Percentiles rank a stretch among this genome's conserved stretches.
Evolutionary conservation across 2,113 vertebrate genomes (phyloP).

Genomic region (Campylomormyrus tamandua): DNA sequence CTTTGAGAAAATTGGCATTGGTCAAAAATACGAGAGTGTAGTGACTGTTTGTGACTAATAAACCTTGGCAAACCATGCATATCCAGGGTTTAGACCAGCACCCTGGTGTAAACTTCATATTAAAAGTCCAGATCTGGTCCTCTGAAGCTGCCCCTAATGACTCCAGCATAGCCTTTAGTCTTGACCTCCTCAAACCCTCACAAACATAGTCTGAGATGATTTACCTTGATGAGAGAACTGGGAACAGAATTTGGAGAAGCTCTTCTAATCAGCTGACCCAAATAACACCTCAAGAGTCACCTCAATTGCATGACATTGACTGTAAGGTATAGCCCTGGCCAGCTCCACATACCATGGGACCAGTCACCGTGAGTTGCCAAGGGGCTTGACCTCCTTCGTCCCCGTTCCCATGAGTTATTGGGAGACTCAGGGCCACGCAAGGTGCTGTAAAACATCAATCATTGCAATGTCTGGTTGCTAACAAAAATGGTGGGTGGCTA

Average conservation of each 20-base stretch:
- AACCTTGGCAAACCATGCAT: neutral
- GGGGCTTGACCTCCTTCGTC: neutral
- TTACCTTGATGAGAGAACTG: neutral
- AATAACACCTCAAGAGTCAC: neutral
- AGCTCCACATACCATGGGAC: neutral
- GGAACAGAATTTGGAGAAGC: neutral
- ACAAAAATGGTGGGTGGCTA: neutral
- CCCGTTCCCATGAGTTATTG: neutral
- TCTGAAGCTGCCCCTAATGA: neutral
- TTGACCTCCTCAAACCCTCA: neutral
- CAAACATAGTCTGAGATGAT: neutral
- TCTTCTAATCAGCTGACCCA: neutral
- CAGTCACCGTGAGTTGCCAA: neutral
- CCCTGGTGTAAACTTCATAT: neutral
- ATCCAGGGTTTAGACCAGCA: neutral
- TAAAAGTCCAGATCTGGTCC: neutral
- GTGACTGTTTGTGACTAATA: neutral
- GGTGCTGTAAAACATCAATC: neutral
- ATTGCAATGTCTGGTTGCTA: neutral
- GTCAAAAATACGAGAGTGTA: constrained; percentile 16
- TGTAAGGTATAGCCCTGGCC: neutral
- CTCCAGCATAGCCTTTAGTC: neutral
- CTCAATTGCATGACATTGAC: neutral
- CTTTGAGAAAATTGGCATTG: constrained; percentile 14
- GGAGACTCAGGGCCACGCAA: neutral